These are phyloP conservation scores for Phocides pigmalion DNA, from an alignment of 1,140 invertebrate genomes.

Conservation along the genomic window DNA sequence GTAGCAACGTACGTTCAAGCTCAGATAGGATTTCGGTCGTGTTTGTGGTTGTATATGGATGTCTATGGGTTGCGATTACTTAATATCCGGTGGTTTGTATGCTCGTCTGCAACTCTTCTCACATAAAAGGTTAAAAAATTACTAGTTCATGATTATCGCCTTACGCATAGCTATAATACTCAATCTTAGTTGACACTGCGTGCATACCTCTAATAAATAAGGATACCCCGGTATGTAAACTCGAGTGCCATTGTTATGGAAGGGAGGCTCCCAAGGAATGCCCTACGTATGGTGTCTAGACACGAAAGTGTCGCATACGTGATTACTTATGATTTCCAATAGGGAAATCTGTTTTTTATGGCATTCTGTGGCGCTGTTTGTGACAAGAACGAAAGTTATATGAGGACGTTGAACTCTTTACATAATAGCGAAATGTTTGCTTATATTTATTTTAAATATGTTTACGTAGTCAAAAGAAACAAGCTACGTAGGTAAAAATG, in stretches of 20 bases:
- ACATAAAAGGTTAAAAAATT: not conserved
- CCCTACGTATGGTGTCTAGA: conserved; percentile 51
- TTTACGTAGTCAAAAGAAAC: not conserved
- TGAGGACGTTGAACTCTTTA: conserved; percentile 4
- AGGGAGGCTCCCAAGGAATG: conserved; percentile 47
- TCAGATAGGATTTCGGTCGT: no score
- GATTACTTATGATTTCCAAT: conserved; percentile 33
- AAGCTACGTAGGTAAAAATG: no score
- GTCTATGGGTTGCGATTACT: no score
- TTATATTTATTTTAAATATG: no score
- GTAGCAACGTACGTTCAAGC: no score
- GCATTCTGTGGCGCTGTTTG: not conserved
- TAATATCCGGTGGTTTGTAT: no score
- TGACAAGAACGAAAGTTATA: conserved; percentile 2
- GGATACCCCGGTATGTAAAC: conserved; percentile 41
- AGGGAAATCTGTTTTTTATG: conserved; percentile 28
- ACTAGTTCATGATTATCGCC: not conserved
- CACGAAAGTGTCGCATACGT: conserved; percentile 49
- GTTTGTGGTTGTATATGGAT: no score
- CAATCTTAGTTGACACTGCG: conserved; percentile 39
- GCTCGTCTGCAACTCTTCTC: not conserved
- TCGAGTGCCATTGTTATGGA: conserved; percentile 46
- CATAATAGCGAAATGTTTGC: not conserved
- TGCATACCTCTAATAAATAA: conserved; percentile 56
- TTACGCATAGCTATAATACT: conserved; percentile 8